A percentile compares a stretch with the other conserved stretches of the same genome.
These are phyloP conservation scores for Hirtodrosophila confusa DNA, from an alignment of 2,888 invertebrate species.

Conservation along the genomic window DNA sequence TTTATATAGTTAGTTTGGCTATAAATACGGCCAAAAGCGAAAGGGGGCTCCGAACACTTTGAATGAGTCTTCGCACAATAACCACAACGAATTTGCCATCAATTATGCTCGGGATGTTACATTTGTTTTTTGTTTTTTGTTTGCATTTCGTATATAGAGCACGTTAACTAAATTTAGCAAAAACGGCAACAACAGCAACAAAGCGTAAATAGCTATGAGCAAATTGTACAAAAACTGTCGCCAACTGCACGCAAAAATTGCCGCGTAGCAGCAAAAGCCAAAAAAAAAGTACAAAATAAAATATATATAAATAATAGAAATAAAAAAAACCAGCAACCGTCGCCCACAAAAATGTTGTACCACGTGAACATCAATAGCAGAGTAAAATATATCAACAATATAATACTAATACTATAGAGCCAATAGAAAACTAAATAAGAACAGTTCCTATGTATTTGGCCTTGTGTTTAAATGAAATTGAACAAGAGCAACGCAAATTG, in stretches of 20 bases:
- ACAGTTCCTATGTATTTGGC: conserved; percentile 73
- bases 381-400: conserved; percentile 35
- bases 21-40: conserved; percentile 3
- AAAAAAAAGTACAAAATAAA: background rate
- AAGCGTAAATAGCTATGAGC: conserved; percentile 48
- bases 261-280: conserved; percentile 49
- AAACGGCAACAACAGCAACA: conserved; percentile 16
- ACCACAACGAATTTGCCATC: conserved; percentile 12
- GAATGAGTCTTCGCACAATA: conserved; percentile 4
- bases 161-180: conserved; percentile 66
- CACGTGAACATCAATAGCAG: conserved; percentile 38
- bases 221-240: conserved; percentile 65
- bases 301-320: conserved; percentile 5
- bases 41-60: background rate
- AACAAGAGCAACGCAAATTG: conserved; percentile 82
- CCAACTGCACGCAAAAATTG: conserved; percentile 66
- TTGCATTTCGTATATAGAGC: conserved; percentile 35
- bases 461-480: conserved; percentile 83
- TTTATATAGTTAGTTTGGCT: conserved; percentile 27
- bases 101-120: conserved; percentile 29
- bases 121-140: conserved; percentile 30
- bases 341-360: conserved; percentile 27
- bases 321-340: conserved; percentile 11
- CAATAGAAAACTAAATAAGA: conserved; percentile 30
- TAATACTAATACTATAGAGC: conserved; percentile 16